Percentiles rank a stretch among this genome's conserved stretches.
These are phyloP conservation scores for Chrysodeixis includens DNA, from an alignment of 2,888 invertebrate species.

Conservation along the genomic window DNA sequence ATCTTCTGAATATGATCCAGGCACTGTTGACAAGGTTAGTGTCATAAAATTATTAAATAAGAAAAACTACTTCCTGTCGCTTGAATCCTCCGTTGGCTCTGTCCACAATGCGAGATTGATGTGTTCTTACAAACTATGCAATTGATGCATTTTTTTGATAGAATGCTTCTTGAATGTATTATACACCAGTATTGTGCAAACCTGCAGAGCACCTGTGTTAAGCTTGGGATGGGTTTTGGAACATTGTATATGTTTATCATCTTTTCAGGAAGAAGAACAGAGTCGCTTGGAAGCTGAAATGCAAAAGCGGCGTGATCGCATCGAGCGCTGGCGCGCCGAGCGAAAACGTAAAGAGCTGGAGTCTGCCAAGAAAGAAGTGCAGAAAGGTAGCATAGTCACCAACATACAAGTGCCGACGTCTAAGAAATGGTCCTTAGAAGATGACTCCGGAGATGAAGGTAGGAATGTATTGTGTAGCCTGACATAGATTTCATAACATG, in stretches of 20 bases:
- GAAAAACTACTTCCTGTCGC: too few relatives aligned
- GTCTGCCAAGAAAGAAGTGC: slow-evolving; percentile 93
- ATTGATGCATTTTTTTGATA: too few relatives aligned
- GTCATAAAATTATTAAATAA: too few relatives aligned
- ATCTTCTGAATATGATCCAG: slow-evolving; percentile 91
- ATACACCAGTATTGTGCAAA: too few relatives aligned
- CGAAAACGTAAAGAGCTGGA: slow-evolving; percentile 96
- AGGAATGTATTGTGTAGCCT: slow-evolving; percentile 2
- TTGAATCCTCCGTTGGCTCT: too few relatives aligned
- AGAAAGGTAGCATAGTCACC: slow-evolving; percentile 90
- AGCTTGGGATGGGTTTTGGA: too few relatives aligned
- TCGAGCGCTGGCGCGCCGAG: slow-evolving; percentile 98
- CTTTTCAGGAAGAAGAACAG: slow-evolving; percentile 94
- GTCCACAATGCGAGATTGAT: too few relatives aligned
- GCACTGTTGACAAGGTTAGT: slow-evolving; percentile 92
- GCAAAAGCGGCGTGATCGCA: slow-evolving; percentile 98
- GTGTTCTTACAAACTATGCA: too few relatives aligned
- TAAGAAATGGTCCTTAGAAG: slow-evolving; percentile 98
- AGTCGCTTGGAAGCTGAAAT: slow-evolving; percentile 97
- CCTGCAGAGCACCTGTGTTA: too few relatives aligned
- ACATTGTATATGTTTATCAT: background rate
- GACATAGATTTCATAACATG: background rate
- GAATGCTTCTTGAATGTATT: too few relatives aligned
- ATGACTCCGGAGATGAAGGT: slow-evolving; percentile 98
- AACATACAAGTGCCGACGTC: slow-evolving; percentile 89